Evolutionary conservation across 2,888 invertebrate species (phyloP), one percentile per base, ranked within the genome.

Genomic region (Pterobdella sp.): DNA sequence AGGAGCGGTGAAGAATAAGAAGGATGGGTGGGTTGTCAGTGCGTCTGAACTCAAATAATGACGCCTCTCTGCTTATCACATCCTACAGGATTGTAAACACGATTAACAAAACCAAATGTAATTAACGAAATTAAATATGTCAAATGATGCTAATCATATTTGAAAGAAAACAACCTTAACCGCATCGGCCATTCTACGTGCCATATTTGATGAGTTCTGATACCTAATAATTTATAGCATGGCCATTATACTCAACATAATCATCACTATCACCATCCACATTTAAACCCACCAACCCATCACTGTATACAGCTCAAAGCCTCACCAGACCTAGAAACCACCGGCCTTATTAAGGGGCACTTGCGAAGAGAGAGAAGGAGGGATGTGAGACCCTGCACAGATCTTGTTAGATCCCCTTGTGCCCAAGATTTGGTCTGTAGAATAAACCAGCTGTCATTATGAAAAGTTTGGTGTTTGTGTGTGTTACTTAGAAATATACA

Each of bases 311-410:
- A 4, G n/a, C 60, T 3, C 60, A 22, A 7, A 18, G 4, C n/a
- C 60, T 3, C 60, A 4, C 4, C 18, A 56, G 4, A 7, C 60
- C 60, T 34, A 7, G 31, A 14, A 7, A 29, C n/a, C 35, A 18
- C 26, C 26, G 1, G 4, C 18, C 14, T 1, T 79, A 97, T 91
- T 68, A 90, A 87, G 0, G 95, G 95, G 79, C 90, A 90, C 77
- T 92, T 90, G 82, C 92, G 93, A n/a, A 98, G 85, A 0, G 96
- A 92, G 37, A 99, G 86, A 37, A 96, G 85, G 1, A 96, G 87
- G 0, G 93, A 89, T 14, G 91, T 88, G 66, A 98, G 85, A 0
- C 94, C 95, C 81, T 93, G 91, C 0, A 91, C 89, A 69, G 90
- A 89, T 76, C 96, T 88, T 71, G 89, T 88, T 35, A 96, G 84